Percentiles rank a stretch among this genome's conserved stretches.
phyloP scores from a whole-genome alignment of 2,797 vertebrate genomes.

The Coilia nasus region DNA sequence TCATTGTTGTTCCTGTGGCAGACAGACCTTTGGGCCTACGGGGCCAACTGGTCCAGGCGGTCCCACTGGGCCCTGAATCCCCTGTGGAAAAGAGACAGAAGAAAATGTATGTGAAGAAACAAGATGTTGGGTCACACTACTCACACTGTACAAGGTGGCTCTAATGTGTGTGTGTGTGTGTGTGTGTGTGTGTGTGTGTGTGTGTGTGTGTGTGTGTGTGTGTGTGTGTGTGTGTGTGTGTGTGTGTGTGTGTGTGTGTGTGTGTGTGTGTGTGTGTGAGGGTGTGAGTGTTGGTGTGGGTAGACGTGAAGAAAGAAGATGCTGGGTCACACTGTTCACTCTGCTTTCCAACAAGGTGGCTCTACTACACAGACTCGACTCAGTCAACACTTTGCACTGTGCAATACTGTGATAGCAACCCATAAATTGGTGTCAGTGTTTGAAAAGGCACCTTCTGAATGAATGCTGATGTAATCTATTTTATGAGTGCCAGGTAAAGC shows the following conservation, averaged over 20 bases:
- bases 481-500: background rate
- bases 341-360: background rate
- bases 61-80: constrained; percentile 63
- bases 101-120: too few relatives aligned
- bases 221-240: too few relatives aligned
- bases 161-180: too few relatives aligned
- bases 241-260: too few relatives aligned
- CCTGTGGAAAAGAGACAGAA: constrained; percentile 53
- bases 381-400: background rate
- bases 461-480: background rate
- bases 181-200: too few relatives aligned
- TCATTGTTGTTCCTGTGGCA: constrained; percentile 44
- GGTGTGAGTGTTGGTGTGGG: too few relatives aligned
- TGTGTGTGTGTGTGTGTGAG: too few relatives aligned
- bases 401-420: background rate
- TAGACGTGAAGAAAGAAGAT: too few relatives aligned
- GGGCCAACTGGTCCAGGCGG: constrained; percentile 66
- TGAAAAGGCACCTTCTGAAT: background rate
- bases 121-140: too few relatives aligned
- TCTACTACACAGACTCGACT: background rate
- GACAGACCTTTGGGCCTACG: constrained; percentile 72
- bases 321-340: too few relatives aligned
- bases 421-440: background rate
- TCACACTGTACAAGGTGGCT: background rate
- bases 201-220: too few relatives aligned